These are phyloP conservation scores for Chrysolina haemoptera DNA, from an alignment of 2,888 invertebrate species.

Conservation along the genomic window DNA sequence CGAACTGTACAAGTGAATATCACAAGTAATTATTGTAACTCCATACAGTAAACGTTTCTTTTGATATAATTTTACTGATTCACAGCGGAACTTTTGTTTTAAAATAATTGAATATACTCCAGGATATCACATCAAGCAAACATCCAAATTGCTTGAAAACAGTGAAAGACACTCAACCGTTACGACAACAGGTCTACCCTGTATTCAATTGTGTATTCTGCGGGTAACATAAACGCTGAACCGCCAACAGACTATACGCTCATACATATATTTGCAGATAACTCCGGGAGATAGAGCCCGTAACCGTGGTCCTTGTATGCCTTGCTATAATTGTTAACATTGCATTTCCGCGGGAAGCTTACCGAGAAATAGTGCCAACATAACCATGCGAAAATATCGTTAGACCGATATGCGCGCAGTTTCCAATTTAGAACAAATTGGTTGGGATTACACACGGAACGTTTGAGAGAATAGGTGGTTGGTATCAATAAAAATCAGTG, in stretches of 20 bases:
- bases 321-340: slow-evolving; percentile 33
- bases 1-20: no score
- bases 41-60: no score
- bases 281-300: slow-evolving; percentile 30
- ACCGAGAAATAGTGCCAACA: slow-evolving; percentile 28
- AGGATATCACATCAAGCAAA: no score
- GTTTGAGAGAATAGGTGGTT: neutral
- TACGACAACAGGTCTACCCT: slow-evolving; percentile 1
- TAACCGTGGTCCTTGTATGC: slow-evolving; percentile 29
- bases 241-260: slow-evolving; percentile 33
- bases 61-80: no score
- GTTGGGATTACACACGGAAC: neutral
- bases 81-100: no score
- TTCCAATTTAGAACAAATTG: slow-evolving; percentile 13
- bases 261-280: slow-evolving; percentile 32
- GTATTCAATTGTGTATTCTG: slow-evolving; percentile 12
- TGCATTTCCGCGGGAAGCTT: slow-evolving; percentile 29
- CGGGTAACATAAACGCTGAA: slow-evolving; percentile 30
- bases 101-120: no score
- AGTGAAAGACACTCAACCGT: neutral
- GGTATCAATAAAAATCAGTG: no score
- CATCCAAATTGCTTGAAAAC: no score
- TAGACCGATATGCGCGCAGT: slow-evolving; percentile 7
- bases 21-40: no score
- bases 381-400: slow-evolving; percentile 6